phyloP scores from a whole-genome alignment of 92 coral and sea anemone genomes.

The Umimayanthus kanabou region DNA sequence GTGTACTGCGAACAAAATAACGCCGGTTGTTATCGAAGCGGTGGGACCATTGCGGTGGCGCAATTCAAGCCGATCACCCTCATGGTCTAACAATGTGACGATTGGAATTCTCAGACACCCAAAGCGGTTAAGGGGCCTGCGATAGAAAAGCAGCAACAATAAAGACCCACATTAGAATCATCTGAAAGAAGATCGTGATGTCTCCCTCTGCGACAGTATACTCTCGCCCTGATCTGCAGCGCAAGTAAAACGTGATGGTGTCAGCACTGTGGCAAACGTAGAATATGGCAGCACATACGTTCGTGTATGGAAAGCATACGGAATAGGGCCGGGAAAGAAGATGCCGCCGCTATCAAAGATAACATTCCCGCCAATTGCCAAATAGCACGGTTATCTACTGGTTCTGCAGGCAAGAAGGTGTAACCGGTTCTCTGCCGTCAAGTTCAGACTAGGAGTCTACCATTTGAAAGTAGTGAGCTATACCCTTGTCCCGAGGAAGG shows the following conservation, averaged over 20 bases:
- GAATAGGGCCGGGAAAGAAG: constrained; percentile 56
- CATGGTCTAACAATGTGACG: constrained; percentile 53
- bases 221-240: constrained; percentile 39
- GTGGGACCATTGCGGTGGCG: no score
- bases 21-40: no score
- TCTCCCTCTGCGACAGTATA: constrained; percentile 44
- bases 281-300: constrained; percentile 21
- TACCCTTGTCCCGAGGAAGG: constrained; percentile 35
- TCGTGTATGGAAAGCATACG: constrained; percentile 57
- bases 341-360: constrained; percentile 22
- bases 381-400: no score
- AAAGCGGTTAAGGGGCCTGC: constrained; percentile 68
- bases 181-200: constrained; percentile 64
- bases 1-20: no score
- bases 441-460: no score
- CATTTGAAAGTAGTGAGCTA: constrained; percentile 1
- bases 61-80: constrained; percentile 34
- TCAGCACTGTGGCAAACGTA: constrained; percentile 49
- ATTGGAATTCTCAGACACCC: constrained; percentile 60
- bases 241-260: constrained; percentile 39
- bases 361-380: no score
- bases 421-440: no score
- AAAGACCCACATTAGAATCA: constrained; percentile 48
- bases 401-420: no score
- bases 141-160: constrained; percentile 61